Conservation (phyloP, 2,797 vertebrate species). For the Gallinago nigripennis region DNA sequence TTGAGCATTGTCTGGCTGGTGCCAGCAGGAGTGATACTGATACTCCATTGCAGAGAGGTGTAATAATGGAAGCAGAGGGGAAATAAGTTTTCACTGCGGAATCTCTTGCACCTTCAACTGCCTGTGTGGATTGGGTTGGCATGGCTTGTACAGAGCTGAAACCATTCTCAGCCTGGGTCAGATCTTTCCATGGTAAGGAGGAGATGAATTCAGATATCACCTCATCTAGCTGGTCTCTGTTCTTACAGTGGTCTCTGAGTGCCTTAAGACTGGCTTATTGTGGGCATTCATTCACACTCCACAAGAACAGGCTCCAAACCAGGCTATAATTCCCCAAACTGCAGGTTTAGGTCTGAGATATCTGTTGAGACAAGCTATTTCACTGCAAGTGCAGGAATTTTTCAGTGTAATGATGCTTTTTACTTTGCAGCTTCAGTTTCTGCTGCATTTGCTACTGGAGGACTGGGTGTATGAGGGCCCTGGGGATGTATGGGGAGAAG, state of each 20-base stretch:
- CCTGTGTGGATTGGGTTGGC: constrained; percentile 76
- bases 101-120: constrained; percentile 85
- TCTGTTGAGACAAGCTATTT: constrained; percentile 90
- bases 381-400: constrained; percentile 89
- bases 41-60: constrained; percentile 77
- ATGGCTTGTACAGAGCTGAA: constrained; percentile 86
- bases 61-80: constrained; percentile 80
- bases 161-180: constrained; percentile 87
- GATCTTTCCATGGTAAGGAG: constrained; percentile 88
- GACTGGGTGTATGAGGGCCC: constrained; percentile 87
- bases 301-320: constrained; percentile 86
- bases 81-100: constrained; percentile 83
- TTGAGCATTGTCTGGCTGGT: constrained; percentile 80
- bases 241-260: constrained; percentile 86
- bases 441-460: constrained; percentile 87
- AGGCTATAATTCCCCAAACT: constrained; percentile 88
- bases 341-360: constrained; percentile 87
- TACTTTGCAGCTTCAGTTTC: constrained; percentile 90
- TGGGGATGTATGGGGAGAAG: constrained; percentile 81
- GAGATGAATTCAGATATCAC: constrained; percentile 84
- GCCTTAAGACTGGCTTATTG: constrained; percentile 81
- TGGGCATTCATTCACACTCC: constrained; percentile 80
- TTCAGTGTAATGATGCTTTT: constrained; percentile 86
- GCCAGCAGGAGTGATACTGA: constrained; percentile 81
- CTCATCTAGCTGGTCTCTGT: constrained; percentile 84